Evolutionary conservation across 1,140 invertebrate species (phyloP).

Genomic region (Sinella curviseta): DNA sequence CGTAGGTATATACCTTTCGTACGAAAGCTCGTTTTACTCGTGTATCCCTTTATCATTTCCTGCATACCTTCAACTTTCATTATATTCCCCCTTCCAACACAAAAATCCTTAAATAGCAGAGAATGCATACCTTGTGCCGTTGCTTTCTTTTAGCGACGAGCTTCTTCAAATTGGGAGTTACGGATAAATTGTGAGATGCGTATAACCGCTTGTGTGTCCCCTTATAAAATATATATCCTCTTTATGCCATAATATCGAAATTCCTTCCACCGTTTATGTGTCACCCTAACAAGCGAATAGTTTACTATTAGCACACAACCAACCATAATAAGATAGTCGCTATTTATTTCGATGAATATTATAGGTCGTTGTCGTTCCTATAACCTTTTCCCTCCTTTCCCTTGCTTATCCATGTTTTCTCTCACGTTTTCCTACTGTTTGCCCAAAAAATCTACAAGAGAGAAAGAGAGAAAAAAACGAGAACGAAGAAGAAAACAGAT

Average conservation of each 20-base stretch:
- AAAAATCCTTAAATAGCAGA: too few species aligned
- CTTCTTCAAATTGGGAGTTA: too few species aligned
- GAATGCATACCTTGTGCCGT: too few species aligned
- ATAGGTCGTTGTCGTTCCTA: not conserved
- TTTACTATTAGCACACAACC: not conserved
- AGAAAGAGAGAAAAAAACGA: not conserved
- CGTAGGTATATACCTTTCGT: not conserved
- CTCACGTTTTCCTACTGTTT: constrained; percentile 15
- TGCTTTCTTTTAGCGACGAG: too few species aligned
- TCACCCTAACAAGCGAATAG: not conserved
- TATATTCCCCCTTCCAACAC: too few species aligned
- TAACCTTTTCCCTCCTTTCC: not conserved
- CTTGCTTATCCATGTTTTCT: not conserved
- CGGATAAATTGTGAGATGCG: too few species aligned
- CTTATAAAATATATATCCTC: not conserved
- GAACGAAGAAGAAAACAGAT: not conserved
- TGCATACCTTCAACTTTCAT: too few species aligned
- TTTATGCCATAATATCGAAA: not conserved
- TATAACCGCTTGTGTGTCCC: not conserved
- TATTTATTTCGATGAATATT: not conserved
- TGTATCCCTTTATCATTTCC: too few species aligned
- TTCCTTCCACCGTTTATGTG: not conserved
- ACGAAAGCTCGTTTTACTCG: too few species aligned
- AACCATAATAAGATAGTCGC: not conserved
- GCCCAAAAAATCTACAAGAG: not conserved